A percentile compares a stretch with the other conserved stretches of the same genome.
These are phyloP conservation scores for Polyommatus icarus DNA, from an alignment of 2,888 invertebrate species.

Conservation along the genomic window DNA sequence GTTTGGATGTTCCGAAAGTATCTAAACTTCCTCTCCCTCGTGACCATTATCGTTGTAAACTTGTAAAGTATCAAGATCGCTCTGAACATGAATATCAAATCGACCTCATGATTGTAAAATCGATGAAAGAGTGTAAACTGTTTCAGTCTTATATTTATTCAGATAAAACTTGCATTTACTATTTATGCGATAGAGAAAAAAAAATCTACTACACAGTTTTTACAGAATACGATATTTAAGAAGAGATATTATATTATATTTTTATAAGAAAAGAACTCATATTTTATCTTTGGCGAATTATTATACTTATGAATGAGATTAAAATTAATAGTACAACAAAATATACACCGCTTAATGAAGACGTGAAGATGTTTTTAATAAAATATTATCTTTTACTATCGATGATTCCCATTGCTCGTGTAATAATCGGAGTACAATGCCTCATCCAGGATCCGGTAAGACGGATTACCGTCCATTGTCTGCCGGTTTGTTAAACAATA, in stretches of 20 bases:
- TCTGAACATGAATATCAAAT: neutral
- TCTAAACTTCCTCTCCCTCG: neutral
- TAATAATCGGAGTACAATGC: neutral
- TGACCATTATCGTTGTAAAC: conserved; percentile 16
- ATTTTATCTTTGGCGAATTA: too few species aligned
- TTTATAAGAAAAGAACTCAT: too few species aligned
- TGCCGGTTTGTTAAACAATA: neutral
- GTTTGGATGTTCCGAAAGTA: neutral
- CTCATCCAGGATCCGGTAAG: neutral
- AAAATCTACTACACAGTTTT: too few species aligned
- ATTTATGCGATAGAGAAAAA: too few species aligned
- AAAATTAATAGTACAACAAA: too few species aligned
- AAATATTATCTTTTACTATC: neutral
- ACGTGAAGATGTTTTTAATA: too few species aligned
- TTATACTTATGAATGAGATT: too few species aligned
- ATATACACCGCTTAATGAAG: too few species aligned
- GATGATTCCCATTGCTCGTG: neutral
- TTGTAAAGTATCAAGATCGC: conserved; percentile 1
- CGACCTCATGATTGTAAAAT: neutral
- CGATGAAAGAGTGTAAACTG: conserved; percentile 3
- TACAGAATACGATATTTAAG: too few species aligned
- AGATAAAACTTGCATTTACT: neutral
- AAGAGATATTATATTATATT: too few species aligned
- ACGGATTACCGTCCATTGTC: neutral
- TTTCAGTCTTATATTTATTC: neutral